phyloP scores from a whole-genome alignment of 2,797 vertebrate genomes.

The Coendou prehensilis region DNA sequence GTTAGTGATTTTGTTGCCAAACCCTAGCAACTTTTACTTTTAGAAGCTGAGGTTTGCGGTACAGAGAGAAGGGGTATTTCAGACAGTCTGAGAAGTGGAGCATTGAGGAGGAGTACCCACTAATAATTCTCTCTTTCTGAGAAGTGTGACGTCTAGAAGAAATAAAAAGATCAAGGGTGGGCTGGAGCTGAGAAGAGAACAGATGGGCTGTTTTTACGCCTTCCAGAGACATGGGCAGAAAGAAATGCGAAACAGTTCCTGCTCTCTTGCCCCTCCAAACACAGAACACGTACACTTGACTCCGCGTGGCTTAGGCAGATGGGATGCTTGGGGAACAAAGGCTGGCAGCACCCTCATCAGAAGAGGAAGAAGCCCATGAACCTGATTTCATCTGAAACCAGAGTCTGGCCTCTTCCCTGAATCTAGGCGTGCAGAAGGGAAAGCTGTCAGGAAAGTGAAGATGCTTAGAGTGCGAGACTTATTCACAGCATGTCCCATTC shows the following conservation, averaged over 20 bases:
- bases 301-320: conserved; percentile 61
- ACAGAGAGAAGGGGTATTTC: neutral
- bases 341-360: neutral
- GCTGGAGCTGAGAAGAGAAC: conserved; percentile 72
- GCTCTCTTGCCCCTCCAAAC: conserved; percentile 38
- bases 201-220: conserved; percentile 54
- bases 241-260: conserved; percentile 48
- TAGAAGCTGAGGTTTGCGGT: neutral
- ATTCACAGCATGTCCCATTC: neutral
- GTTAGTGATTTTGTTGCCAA: neutral
- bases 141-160: conserved; percentile 74
- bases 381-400: neutral
- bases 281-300: conserved; percentile 29
- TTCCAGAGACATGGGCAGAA: conserved; percentile 72
- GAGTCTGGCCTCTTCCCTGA: neutral
- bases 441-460: neutral
- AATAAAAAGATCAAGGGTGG: conserved; percentile 78
- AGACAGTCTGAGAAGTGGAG: conserved; percentile 46
- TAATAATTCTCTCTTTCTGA: conserved; percentile 71
- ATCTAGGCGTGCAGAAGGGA: neutral
- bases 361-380: neutral
- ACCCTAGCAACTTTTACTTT: neutral
- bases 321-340: conserved; percentile 8
- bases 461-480: neutral
- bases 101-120: conserved; percentile 54